Base-by-base conservation (phyloP, 2,797 vertebrate species). In the Acrossocheilus fasciatus region DNA sequence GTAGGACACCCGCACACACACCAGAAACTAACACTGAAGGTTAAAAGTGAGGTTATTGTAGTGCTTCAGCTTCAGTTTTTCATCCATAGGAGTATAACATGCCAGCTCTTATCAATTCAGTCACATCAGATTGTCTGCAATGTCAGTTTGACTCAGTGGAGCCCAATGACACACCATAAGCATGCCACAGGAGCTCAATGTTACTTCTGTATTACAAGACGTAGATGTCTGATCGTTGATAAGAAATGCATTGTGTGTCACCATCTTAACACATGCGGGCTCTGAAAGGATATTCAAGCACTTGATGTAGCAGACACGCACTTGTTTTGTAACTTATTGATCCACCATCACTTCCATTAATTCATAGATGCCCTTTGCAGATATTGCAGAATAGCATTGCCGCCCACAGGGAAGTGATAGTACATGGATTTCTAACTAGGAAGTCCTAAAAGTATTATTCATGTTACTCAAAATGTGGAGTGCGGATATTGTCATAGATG, bases 1-100 rank as follows among this genome's bases (percentile, higher is more conserved):
- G 98, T 99, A 96, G 95, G 98, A 72, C 0, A 64, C 47, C 69
- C 57, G 11, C 34, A 81, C 45, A 66, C 41, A 45, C 45, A 85
- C 34, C 23, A 69, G 14, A 73, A 57, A n/a, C 84, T 73, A 83
- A 34, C 83, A 45, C 81, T 5, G 54, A 41, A 54, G 72, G 68
- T 83, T 57, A 72, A 62, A 73, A 73, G 9, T 0, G 6, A 82
- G 82, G 82, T 66, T 54, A 70, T 17, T 69, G 23, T 34, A 43
- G 30, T 30, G 43, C 45, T n/a, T 50, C 10, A n/a, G 30, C 34
- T 34, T 36, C 23, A 73, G n/a, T 5, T 75, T 72, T 74, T 47
- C 57, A 39, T 74, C 54, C 45, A 30, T 8, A 88, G 89, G 87
- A 77, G 43, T 70, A 78, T 45, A 75, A 26, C 70, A 78, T 69